Conservation (phyloP, 2,888 invertebrate genomes). For the Leistus spinibarbis region DNA sequence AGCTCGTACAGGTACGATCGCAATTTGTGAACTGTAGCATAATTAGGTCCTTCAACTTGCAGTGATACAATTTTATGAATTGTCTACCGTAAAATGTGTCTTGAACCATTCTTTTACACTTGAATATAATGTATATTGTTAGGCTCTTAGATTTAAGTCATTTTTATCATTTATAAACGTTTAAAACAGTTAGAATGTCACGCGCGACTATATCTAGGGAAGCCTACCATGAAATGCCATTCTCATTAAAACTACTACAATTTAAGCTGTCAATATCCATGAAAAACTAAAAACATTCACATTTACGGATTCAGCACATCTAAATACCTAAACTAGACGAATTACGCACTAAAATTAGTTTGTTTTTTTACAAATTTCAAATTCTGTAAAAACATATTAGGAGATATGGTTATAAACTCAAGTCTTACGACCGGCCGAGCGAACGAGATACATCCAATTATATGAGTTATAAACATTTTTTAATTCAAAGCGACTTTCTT, state of each 20-base stretch:
- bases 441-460: too few species aligned
- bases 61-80: constrained; percentile 29
- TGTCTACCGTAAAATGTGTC: constrained; percentile 34
- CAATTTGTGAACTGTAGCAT: background rate
- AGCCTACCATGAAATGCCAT: background rate
- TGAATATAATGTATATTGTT: background rate
- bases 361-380: too few species aligned
- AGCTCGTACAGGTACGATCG: background rate
- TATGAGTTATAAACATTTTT: too few species aligned
- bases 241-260: background rate
- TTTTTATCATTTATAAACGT: background rate
- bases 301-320: background rate
- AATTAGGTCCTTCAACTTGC: constrained; percentile 33
- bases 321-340: too few species aligned
- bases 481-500: too few species aligned
- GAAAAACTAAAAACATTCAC: too few species aligned
- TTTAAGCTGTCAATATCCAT: background rate
- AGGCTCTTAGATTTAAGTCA: background rate
- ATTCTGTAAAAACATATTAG: too few species aligned
- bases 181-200: constrained; percentile 13
- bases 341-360: too few species aligned
- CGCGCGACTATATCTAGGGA: constrained; percentile 13
- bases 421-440: too few species aligned
- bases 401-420: too few species aligned
- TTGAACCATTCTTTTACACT: constrained; percentile 32